Evolutionary conservation across 2,797 vertebrate species (phyloP).

Genomic region (Chaenodraco wilsoni): DNA sequence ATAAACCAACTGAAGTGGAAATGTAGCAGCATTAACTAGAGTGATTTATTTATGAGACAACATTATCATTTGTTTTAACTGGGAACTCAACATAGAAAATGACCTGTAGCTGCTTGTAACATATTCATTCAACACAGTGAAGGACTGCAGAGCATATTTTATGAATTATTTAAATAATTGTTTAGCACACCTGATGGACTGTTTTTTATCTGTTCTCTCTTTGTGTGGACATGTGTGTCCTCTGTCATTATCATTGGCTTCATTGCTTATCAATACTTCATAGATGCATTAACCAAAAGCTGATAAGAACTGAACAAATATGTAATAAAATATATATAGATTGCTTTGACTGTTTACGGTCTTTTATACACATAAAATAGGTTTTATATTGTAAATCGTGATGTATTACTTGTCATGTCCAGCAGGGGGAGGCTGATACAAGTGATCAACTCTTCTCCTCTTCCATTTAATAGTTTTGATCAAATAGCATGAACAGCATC

Average conservation of each 20-base stretch:
- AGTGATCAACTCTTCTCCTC: constrained; percentile 9
- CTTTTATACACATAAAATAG: too few species aligned
- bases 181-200: too few species aligned
- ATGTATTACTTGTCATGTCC: constrained; percentile 42
- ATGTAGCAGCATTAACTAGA: constrained; percentile 5
- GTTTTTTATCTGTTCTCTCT: too few species aligned
- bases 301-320: too few species aligned
- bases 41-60: constrained; percentile 15
- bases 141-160: not conserved
- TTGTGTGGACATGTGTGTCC: not conserved
- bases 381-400: too few species aligned
- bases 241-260: not conserved
- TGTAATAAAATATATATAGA: not conserved
- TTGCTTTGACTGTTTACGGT: not conserved
- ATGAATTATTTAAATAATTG: too few species aligned
- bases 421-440: constrained; percentile 63
- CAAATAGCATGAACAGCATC: too few species aligned
- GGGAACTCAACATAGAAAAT: constrained; percentile 19
- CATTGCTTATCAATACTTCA: not conserved
- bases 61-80: constrained; percentile 27
- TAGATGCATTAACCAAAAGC: not conserved
- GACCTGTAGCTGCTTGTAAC: constrained; percentile 27
- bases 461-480: not conserved
- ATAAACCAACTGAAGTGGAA: too few species aligned
- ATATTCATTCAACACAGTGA: constrained; percentile 1